phyloP scores from a whole-genome alignment of 2,113 vertebrate genomes.

The Eulemur macaco region DNA sequence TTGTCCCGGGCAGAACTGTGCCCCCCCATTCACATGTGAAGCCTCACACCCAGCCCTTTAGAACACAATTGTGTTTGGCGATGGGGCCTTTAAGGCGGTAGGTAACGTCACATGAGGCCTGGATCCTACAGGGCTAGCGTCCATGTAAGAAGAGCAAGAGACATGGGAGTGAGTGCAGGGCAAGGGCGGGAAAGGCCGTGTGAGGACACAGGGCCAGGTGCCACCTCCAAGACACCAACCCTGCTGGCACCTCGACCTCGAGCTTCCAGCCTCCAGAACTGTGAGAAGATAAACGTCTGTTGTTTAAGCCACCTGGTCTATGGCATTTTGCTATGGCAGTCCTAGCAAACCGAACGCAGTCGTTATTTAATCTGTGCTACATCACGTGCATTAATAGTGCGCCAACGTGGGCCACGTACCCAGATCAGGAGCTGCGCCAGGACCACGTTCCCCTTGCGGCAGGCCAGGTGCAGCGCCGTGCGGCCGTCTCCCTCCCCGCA shows the following conservation, averaged over 20 bases:
- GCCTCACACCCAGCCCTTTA: background rate
- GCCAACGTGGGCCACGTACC: conserved; percentile 83
- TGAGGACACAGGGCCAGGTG: background rate
- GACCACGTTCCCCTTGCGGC: conserved; percentile 94
- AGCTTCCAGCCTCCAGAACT: background rate
- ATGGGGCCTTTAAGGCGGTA: background rate
- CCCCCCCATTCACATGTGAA: background rate
- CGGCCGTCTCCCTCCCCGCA: conserved; percentile 95
- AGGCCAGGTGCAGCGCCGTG: conserved; percentile 94
- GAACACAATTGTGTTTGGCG: background rate
- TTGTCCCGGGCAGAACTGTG: background rate
- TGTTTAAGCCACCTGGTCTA: rapidly evolving
- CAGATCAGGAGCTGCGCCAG: conserved; percentile 95
- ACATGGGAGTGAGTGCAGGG: rapidly evolving
- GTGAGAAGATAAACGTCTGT: rapidly evolving
- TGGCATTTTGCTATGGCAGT: background rate
- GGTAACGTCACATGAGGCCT: background rate
- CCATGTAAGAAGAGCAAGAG: background rate
- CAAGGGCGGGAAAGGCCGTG: background rate
- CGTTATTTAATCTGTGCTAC: too few relatives aligned
- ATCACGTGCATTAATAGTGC: background rate
- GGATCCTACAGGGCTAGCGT: too few relatives aligned
- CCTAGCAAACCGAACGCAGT: background rate
- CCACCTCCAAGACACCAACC: background rate
- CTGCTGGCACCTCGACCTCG: background rate